Base-by-base conservation (phyloP, 1,140 invertebrate genomes). In the Euborellia annulipes region DNA sequence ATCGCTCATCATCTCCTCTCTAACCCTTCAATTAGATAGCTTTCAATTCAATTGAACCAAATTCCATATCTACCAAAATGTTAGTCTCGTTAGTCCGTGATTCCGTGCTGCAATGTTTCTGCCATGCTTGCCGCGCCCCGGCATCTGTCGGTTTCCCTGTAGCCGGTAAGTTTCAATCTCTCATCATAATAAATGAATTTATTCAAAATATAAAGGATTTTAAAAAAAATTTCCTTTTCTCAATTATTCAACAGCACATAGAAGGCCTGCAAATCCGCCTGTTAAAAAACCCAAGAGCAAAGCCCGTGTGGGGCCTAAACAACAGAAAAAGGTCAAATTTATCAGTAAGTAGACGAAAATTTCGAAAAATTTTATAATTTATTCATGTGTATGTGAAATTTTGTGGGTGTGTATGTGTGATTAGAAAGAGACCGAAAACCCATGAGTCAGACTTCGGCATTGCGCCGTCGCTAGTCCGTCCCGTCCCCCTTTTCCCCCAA, bases 91-190 rank as follows among this genome's bases (percentile, higher is more conserved):
- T 86, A 56, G 80, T 88, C 58, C 78, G 79, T 62, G 82, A 86
- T 63, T 85, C 82, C 55, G 79, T 88, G 61, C 72, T 86, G 74
- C 80, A 85, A 71, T 88, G 83, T 71, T 86, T 88, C 69, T 88
- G 83, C 70, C 82, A 85, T 63, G 81, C 82, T 64, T 88, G 84
- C 75, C 78, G 82, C 61, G 80, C 79, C 58, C 81, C 82, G 49
- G 67, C 23, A 27, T 27, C 23, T 27, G 23, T 27, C 23, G 23
- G 23, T 27, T 27, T 27, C 23, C 23, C 23, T 4, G 23, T 27
- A 27, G 23, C 23, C 23, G 23, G 23, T 27, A 27, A 27, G 23
- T 27, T 11, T 27, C n/a, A n/a, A n/a, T n/a, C n/a, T n/a, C n/a
- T n/a, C n/a, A n/a, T n/a, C n/a, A n/a, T n/a, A n/a, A n/a, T n/a